A percentile compares a stretch with the other conserved stretches of the same genome.
Conservation (phyloP, 2,888 invertebrate genomes). For the Orthosia gracilis region DNA sequence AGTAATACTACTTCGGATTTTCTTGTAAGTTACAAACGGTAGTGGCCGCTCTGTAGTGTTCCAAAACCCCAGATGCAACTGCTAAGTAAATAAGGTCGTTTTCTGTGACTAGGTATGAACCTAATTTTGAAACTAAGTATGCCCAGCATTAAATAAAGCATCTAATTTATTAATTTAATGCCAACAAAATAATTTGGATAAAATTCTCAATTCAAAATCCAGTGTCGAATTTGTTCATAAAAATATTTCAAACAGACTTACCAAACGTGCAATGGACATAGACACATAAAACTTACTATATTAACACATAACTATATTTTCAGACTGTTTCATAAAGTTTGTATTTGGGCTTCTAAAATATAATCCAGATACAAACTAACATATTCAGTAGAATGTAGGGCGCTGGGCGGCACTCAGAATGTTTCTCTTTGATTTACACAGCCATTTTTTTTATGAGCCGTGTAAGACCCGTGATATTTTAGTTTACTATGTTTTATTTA, state of each 20-base stretch:
- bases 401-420: slow-evolving; percentile 22
- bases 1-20: too few relatives aligned
- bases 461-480: slow-evolving; percentile 17
- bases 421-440: slow-evolving; percentile 52
- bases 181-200: background rate
- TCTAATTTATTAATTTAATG: background rate
- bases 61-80: too few relatives aligned
- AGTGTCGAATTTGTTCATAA: background rate
- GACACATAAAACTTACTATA: slow-evolving; percentile 1
- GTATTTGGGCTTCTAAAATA: slow-evolving; percentile 33
- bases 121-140: background rate
- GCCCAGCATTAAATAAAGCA: background rate
- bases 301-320: too few relatives aligned
- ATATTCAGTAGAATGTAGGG: slow-evolving; percentile 29
- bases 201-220: background rate
- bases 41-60: too few relatives aligned
- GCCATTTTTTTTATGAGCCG: slow-evolving; percentile 35
- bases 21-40: too few relatives aligned
- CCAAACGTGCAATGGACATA: background rate
- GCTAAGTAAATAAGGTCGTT: background rate
- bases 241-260: background rate
- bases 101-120: background rate
- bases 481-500: slow-evolving; percentile 23
- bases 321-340: slow-evolving; percentile 24
- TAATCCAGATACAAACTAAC: slow-evolving; percentile 31